Evolutionary conservation across 2,113 vertebrate species (phyloP).

Genomic region (Pterocles burchelli): DNA sequence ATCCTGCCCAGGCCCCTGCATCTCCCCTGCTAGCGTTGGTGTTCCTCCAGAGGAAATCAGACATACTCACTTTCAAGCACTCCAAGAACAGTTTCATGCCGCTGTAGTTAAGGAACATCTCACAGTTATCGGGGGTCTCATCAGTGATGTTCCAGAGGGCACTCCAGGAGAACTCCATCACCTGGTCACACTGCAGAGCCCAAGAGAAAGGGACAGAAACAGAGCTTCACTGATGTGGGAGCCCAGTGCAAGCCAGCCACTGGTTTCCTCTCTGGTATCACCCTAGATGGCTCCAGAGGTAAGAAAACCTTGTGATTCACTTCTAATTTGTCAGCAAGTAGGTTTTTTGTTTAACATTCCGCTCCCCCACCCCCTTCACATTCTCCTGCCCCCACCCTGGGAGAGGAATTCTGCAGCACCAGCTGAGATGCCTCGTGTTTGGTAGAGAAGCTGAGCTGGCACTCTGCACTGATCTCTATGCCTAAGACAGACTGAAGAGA

Average conservation of each 20-base stretch:
- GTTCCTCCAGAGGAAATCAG: background rate
- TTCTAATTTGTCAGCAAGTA: background rate
- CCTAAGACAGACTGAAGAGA: background rate
- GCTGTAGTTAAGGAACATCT: constrained; percentile 96
- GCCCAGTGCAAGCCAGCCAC: background rate
- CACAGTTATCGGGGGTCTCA: constrained; percentile 96
- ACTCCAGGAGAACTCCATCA: constrained; percentile 99
- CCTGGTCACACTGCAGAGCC: constrained; percentile 89
- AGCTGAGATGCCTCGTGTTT: background rate
- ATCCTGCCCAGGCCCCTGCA: background rate
- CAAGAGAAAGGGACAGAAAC: background rate
- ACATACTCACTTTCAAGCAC: constrained; percentile 86
- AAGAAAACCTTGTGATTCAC: background rate
- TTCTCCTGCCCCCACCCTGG: background rate
- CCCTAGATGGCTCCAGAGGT: background rate
- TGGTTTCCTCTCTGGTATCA: background rate
- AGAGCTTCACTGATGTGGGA: background rate
- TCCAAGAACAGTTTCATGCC: constrained; percentile 98
- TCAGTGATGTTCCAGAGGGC: constrained; percentile 99
- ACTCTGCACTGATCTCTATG: background rate
- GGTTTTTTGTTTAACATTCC: background rate
- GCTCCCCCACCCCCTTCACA: background rate
- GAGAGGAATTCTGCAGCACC: background rate
- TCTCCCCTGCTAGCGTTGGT: background rate
- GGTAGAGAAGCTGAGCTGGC: background rate